Base-by-base conservation (phyloP, 2,113 vertebrate genomes). In the Potamarius usumacintae region DNA sequence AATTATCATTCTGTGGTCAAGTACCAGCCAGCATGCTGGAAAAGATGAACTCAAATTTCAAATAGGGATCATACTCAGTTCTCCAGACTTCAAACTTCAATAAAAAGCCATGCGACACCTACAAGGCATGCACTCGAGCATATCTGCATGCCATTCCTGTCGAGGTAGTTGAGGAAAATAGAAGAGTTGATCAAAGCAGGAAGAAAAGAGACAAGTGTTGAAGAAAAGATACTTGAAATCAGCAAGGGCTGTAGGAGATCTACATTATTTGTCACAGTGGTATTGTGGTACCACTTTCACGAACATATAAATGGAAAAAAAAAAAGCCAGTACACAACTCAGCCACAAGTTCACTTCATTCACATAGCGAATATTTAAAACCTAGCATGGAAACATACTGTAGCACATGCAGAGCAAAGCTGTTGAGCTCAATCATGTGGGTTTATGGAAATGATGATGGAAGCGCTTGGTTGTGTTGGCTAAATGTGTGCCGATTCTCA, bases 21-120 rank as follows among this genome's bases (percentile, higher is more conserved):
- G 62, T 58, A 58, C 71, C 80, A 74, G 85, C 63, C 88, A 74
- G 62, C 85, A 84, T 87, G 82, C 82, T 62, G 53, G 53, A 55
- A 42, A 63, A 86, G 20, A 52, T 53, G 0, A 34, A 81, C 30
- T 60, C 1, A 25, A 60, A 60, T 20, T 60, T 22, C 10, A 22
- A 57, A 20, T 58, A 18, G 4, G 15, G 57, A 48, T 62, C 5
- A 25, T 42, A 22, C n/a, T 34, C 6, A 30, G 53, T 9, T 18
- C 18, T 18, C 50, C 52, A 22, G 50, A 71, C 48, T 69, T 42
- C 5, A 20, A 20, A 67, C 14, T 5, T 25, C 5, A 34, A 71
- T 1, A 17, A 57, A n/a, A 30, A 8, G 30, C 25, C 80, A 87
- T 63, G 80, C 86, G 83, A 76, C 48, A 57, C 62, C 25, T 20